Conservation (phyloP, 2,113 vertebrate genomes). For the Alaudala cheleensis region DNA sequence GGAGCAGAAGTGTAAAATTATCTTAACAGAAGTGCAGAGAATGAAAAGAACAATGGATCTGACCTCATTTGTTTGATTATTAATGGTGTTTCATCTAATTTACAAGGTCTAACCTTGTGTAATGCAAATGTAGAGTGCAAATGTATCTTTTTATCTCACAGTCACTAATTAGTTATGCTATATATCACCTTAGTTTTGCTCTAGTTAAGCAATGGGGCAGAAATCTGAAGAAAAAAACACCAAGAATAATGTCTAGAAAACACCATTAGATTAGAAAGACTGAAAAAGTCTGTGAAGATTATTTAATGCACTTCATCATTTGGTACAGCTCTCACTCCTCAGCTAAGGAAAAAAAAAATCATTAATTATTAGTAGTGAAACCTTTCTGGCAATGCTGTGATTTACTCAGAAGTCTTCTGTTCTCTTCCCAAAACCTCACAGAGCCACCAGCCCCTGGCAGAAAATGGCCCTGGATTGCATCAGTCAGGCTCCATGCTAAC, state of each 20-base stretch:
- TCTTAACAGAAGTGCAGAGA: slow-evolving; percentile 68
- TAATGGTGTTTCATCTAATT: slow-evolving; percentile 60
- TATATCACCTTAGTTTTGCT: slow-evolving; percentile 48
- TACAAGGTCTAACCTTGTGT: slow-evolving; percentile 56
- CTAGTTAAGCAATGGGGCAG: not conserved
- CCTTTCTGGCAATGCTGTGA: not conserved
- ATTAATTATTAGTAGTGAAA: not conserved
- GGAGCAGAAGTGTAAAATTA: slow-evolving; percentile 72
- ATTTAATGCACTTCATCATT: not conserved
- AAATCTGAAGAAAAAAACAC: not conserved
- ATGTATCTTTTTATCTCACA: slow-evolving; percentile 61
- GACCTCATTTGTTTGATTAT: slow-evolving; percentile 74
- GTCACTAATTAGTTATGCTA: slow-evolving; percentile 61
- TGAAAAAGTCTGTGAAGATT: not conserved
- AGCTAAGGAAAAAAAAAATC: not conserved
- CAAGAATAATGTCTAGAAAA: not conserved
- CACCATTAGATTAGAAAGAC: not conserved
- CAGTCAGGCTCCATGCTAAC: too few species aligned
- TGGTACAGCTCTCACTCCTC: not conserved
- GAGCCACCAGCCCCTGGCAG: not conserved
- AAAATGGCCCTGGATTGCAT: not conserved
- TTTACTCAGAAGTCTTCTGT: not conserved
- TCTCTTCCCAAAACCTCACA: not conserved
- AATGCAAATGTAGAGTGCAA: slow-evolving; percentile 21
- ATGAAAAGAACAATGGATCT: slow-evolving; percentile 58